These are phyloP conservation scores for Myathropa florea DNA, from an alignment of 2,888 invertebrate species.

Conservation along the genomic window DNA sequence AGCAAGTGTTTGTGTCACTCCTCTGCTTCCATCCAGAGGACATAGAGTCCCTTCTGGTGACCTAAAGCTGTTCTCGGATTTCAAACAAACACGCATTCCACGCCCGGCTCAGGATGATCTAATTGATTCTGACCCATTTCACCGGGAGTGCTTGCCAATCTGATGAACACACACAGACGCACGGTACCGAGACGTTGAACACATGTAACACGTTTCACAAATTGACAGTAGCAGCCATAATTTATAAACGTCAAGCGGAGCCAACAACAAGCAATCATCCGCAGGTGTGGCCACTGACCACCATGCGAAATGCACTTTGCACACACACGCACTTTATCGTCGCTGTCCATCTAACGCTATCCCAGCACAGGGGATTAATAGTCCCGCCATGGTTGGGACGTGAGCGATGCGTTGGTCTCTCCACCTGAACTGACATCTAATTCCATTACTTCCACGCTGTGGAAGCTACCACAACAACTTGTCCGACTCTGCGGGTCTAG, in stretches of 20 bases:
- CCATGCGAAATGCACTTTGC: conserved; percentile 33
- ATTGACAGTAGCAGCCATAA: conserved; percentile 67
- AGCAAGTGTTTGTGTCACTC: background rate
- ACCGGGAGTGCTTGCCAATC: conserved; percentile 15
- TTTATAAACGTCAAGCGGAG: conserved; percentile 64
- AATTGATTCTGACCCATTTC: conserved; percentile 67
- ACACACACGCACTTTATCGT: conserved; percentile 65
- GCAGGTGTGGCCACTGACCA: conserved; percentile 66
- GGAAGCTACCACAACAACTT: conserved; percentile 41
- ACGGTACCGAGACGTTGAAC: background rate
- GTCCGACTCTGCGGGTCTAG: background rate
- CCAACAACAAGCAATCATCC: conserved; percentile 37
- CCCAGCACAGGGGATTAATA: conserved; percentile 53
- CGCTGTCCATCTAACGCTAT: conserved; percentile 51
- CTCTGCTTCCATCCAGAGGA: background rate
- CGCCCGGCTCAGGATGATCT: conserved; percentile 1
- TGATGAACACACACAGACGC: conserved; percentile 24
- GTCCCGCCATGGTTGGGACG: conserved; percentile 47
- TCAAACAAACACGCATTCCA: background rate
- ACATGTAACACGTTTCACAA: conserved; percentile 45
- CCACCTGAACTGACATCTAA: conserved; percentile 54
- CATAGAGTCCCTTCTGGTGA: background rate
- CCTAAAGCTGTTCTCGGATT: background rate
- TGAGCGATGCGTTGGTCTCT: conserved; percentile 58
- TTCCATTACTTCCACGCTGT: conserved; percentile 67